Percentiles rank a stretch among this genome's conserved stretches.
Conservation (phyloP, 2,888 invertebrate species). For the Agrotis ipsilon region DNA sequence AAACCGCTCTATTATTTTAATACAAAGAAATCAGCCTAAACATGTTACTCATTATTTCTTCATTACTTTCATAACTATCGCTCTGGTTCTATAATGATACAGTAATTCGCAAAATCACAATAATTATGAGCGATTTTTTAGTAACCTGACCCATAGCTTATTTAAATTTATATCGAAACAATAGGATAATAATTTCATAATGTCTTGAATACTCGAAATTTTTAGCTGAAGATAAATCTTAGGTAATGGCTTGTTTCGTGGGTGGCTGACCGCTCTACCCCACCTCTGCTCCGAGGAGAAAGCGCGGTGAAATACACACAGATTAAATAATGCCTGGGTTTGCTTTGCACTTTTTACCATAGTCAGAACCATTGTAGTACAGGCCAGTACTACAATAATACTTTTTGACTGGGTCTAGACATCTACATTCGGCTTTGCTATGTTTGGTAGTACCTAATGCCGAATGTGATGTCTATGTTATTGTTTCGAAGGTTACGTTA, state of each 20-base stretch:
- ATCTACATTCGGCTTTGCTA: too few relatives aligned
- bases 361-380: conserved; percentile 21
- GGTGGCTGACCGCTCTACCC: conserved; percentile 52
- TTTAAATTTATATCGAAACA: neutral
- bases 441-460: too few relatives aligned
- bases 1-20: too few relatives aligned
- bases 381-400: conserved; percentile 10
- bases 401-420: too few relatives aligned
- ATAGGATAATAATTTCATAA: conserved; percentile 3
- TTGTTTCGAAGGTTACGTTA: neutral
- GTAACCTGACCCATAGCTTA: too few relatives aligned
- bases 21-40: too few relatives aligned
- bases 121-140: too few relatives aligned
- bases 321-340: conserved; percentile 51
- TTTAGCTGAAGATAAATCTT: neutral
- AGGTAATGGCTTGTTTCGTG: conserved; percentile 14
- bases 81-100: too few relatives aligned
- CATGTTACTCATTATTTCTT: too few relatives aligned
- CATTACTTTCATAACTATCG: too few relatives aligned
- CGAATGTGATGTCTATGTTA: too few relatives aligned
- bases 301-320: conserved; percentile 67
- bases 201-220: neutral
- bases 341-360: conserved; percentile 39
- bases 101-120: too few relatives aligned
- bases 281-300: conserved; percentile 61